Percentiles rank a stretch among this genome's conserved stretches.
phyloP scores from a whole-genome alignment of 1,140 invertebrate species.

The Drosophila ficusphila region DNA sequence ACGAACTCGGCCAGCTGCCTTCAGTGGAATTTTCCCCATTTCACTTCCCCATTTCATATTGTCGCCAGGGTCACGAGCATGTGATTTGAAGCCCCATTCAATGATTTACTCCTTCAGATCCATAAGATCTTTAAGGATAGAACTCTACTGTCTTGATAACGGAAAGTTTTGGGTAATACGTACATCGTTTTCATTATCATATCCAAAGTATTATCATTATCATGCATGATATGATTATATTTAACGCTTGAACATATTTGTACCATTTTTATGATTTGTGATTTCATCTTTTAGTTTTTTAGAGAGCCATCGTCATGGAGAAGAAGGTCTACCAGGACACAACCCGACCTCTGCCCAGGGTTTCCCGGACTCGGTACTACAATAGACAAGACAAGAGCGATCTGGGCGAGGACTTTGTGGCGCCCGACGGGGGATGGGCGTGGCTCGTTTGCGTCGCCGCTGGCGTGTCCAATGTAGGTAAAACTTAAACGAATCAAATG shows the following conservation, averaged over 20 bases:
- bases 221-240: neutral
- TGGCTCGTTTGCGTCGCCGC: conserved; percentile 82
- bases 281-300: neutral
- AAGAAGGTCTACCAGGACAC: conserved; percentile 71
- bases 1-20: neutral
- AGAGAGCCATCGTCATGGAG: neutral
- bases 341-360: conserved; percentile 50
- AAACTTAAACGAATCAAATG: too few relatives aligned
- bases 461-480: conserved; percentile 79
- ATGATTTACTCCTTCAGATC: too few relatives aligned
- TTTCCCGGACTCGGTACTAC: conserved; percentile 35
- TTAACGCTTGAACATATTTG: too few relatives aligned
- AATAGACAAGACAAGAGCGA: conserved; percentile 74
- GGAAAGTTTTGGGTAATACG: too few relatives aligned
- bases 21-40: conserved; percentile 4
- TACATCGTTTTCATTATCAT: too few relatives aligned
- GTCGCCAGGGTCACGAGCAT: neutral
- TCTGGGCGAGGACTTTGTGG: conserved; percentile 76
- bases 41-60: neutral
- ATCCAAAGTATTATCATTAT: too few relatives aligned
- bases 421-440: conserved; percentile 82
- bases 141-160: too few relatives aligned
- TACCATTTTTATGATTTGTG: neutral
- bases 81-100: neutral
- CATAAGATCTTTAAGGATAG: too few relatives aligned